Conservation (phyloP, 2,113 vertebrate species). For the Mobula birostris region DNA sequence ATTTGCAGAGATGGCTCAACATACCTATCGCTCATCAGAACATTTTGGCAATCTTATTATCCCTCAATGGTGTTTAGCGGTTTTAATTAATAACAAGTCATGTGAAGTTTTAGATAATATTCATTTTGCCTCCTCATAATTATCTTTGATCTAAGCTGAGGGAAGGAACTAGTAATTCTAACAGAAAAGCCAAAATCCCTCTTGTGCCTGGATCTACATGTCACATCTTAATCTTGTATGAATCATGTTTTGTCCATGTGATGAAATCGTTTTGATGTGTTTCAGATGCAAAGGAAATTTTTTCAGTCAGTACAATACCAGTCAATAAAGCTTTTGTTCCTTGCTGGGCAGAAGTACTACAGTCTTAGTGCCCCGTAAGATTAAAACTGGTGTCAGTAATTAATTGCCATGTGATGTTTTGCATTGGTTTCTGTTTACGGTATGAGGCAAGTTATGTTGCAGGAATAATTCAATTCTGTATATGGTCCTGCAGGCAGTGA, state of each 20-base stretch:
- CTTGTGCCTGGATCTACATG: not conserved
- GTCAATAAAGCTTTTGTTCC: not conserved
- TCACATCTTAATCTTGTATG: not conserved
- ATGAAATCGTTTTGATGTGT: not conserved
- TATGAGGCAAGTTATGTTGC: not conserved
- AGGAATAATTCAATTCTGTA: not conserved
- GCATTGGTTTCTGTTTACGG: not conserved
- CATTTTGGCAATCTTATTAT: not conserved
- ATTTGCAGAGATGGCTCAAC: not conserved
- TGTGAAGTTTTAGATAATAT: not conserved
- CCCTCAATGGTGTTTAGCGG: not conserved
- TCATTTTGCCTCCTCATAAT: not conserved
- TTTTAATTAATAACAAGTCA: not conserved
- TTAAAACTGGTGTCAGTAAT: not conserved
- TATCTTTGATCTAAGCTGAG: not conserved
- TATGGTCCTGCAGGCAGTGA: not conserved
- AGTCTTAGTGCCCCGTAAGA: not conserved
- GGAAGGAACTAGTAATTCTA: not conserved
- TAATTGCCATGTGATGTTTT: not conserved
- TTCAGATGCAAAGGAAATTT: not conserved
- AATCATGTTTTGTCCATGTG: not conserved
- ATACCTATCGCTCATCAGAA: not conserved
- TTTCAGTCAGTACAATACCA: not conserved
- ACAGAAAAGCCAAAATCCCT: not conserved
- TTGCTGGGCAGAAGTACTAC: not conserved